These are phyloP conservation scores for Lerista edwardsae DNA, from an alignment of 2,797 vertebrate genomes.

Conservation along the genomic window DNA sequence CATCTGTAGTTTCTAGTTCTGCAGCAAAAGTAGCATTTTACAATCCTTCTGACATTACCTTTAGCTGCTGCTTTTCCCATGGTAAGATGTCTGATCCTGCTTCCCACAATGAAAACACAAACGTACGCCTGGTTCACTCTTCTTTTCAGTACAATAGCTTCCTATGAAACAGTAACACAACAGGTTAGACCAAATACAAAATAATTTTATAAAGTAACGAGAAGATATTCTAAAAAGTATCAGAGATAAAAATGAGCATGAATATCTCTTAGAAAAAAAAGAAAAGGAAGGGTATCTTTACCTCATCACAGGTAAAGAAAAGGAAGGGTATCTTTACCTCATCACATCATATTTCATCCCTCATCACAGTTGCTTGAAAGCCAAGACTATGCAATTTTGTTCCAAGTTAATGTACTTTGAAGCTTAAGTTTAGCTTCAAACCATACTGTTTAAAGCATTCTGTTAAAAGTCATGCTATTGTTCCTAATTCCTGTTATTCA, in stretches of 20 bases:
- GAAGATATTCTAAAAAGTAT: background rate
- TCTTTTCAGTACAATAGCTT: constrained; percentile 69
- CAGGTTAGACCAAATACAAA: constrained; percentile 49
- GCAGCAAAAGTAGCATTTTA: background rate
- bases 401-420: background rate
- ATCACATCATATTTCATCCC: background rate
- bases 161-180: constrained; percentile 68
- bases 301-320: too few species aligned
- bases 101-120: constrained; percentile 68
- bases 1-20: background rate
- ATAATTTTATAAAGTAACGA: background rate
- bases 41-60: constrained; percentile 76
- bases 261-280: background rate
- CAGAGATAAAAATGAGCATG: background rate
- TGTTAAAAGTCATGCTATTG: background rate
- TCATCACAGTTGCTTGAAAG: background rate
- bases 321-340: background rate
- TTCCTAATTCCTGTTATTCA: background rate
- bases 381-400: background rate
- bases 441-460: background rate
- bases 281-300: background rate
- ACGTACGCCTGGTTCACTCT: constrained; percentile 68
- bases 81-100: constrained; percentile 70
- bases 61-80: constrained; percentile 87
- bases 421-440: background rate